Conservation (phyloP, 92 coral and sea anemone species). For the Parazoanthus swiftii region DNA sequence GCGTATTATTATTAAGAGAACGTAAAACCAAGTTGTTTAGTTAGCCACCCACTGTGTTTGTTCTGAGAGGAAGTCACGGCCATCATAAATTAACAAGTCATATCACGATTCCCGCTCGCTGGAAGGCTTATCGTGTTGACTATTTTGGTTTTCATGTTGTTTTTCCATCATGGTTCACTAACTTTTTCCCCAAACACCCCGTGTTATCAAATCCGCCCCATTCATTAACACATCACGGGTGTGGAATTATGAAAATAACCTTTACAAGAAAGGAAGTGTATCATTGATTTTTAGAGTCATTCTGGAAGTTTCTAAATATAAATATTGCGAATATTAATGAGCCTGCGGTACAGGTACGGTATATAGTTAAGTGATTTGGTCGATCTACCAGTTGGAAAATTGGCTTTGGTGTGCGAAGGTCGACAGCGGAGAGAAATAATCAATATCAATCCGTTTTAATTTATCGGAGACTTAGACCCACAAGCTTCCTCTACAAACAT, state of each 20-base stretch:
- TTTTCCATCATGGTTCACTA: slow-evolving; percentile 8
- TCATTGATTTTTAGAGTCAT: background rate
- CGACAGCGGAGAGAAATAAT: background rate
- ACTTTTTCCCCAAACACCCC: background rate
- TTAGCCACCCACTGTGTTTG: slow-evolving; percentile 3
- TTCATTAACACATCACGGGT: background rate
- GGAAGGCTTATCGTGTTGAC: background rate
- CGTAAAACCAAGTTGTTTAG: background rate
- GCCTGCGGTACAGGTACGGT: slow-evolving; percentile 1
- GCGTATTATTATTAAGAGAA: no score
- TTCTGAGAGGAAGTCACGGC: slow-evolving; percentile 3
- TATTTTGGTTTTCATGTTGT: background rate
- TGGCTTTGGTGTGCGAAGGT: background rate
- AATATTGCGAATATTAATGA: slow-evolving; percentile 17
- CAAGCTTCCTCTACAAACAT: slow-evolving; percentile 5
- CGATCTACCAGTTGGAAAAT: background rate
- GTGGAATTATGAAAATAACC: slow-evolving; percentile 9
- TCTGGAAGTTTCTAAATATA: slow-evolving; percentile 27
- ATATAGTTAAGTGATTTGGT: slow-evolving; percentile 8
- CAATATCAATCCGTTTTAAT: background rate
- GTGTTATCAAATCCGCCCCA: background rate
- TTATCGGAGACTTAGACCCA: background rate
- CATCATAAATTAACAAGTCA: slow-evolving; percentile 18
- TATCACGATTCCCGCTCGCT: slow-evolving; percentile 2
- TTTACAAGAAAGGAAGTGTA: slow-evolving; percentile 40